Base-by-base conservation (phyloP, 2,113 vertebrate species). In the Lampris incognitus region DNA sequence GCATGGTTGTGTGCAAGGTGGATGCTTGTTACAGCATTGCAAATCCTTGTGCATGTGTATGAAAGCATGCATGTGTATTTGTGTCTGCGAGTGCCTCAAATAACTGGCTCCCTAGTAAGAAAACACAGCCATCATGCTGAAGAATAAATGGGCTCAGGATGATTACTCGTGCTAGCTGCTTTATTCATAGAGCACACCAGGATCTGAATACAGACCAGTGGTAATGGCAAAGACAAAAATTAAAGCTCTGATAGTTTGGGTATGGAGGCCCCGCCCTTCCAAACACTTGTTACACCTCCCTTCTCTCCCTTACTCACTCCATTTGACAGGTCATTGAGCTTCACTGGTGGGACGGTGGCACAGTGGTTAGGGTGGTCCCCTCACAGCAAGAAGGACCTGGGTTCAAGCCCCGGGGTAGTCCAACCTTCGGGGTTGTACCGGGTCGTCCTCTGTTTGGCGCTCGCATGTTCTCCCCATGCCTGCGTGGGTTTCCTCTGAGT, bases 321-420 rank as follows among this genome's bases (percentile, higher is more conserved):
- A 82, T 89, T 88, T 88, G 79, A 90, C 79, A 79, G 74, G 67
- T 88, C 88, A 78, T 79, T 89, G 76, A 77, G 49, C 81, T 13
- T 44, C 69, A 72, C 70, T 77, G 78, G 24, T 24, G 24, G 24
- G 24, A 24, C 24, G 24, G 24, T 24, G 24, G 24, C 24, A 24
- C 24, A 24, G 24, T 24, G 24, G 24, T 24, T 24, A 24, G 24
- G 24, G 24, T 24, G 24, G 24, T 24, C 24, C 24, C 24, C 24
- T 24, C 24, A 24, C 24, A 24, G 0, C 0, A 24, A 24, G 24
- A 24, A 24, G 24, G 24, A 24, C 24, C 24, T 24, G 24, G 24
- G 24, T 24, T 24, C 24, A 24, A 24, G 24, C 24, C 24, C 24
- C 24, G 24, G 24, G 24, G 24, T 24, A 24, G 24, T 24, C 24